Evolutionary conservation across 2,797 vertebrate species (phyloP), one percentile per base, ranked within the genome.

Genomic region (Centropyge bicolor): DNA sequence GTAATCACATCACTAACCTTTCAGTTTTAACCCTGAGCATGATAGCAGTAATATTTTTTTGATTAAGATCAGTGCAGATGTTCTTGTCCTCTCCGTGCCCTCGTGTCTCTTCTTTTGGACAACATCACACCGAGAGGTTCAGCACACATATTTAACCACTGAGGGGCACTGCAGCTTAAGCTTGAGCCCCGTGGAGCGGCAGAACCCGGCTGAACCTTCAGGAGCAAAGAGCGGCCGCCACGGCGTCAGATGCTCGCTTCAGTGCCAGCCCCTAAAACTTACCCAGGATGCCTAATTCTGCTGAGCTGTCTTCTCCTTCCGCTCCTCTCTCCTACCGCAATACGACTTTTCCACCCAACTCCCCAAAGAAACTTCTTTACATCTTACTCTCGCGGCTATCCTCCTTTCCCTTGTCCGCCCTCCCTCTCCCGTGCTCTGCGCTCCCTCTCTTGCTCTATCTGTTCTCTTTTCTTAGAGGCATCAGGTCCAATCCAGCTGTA

Each of bases 161-260:
- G 67, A 84, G 94, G 63, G 92, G 91, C 91, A 57, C 92, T 94
- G 90, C 77, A 88, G 91, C 89, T 92, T 43, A 82, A 91, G 87
- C 62, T 45, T 45, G 70, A 81, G 72, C 68, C 63, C 78, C 5
- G 56, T 8, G 4, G 70, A 75, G 64, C 38, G 12, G 17, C 40
- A 74, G 71, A 87, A 84, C 83, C 61, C 40, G 2, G 13, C 9
- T 86, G 86, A 88, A 91, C 86, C 81, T 84, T 83, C 8, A 66
- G 73, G 36, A 70, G 16, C 14, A 8, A 61, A 62, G 78, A 65
- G 55, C 63, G 61, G 62, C 68, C 59, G 6, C 54, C 12, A 77
- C 86, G 66, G 62, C 51, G 9, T 90, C 88, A 88, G 84, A 69
- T 84, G 82, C 88, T 88, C 79, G 14, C 66, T 81, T 86, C 73